phyloP scores from a whole-genome alignment of 2,888 invertebrate genomes.

The Fragum whitleyi region DNA sequence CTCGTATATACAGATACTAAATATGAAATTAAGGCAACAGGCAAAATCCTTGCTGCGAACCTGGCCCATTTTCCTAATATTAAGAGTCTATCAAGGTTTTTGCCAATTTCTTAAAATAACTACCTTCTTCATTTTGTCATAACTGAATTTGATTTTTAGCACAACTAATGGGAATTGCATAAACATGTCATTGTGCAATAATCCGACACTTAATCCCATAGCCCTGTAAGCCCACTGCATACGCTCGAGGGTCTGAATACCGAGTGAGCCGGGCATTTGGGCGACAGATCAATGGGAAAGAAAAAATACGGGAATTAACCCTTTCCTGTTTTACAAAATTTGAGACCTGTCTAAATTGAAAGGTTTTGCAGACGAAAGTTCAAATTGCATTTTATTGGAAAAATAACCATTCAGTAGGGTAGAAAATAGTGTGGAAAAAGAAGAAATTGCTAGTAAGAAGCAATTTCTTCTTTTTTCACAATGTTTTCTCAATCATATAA shows the following conservation, averaged over 20 bases:
- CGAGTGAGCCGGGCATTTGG: constrained; percentile 51
- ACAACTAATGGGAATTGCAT: constrained; percentile 64
- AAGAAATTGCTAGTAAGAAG: no score
- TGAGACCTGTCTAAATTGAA: no score
- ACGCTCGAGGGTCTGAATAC: constrained; percentile 52
- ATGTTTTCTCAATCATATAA: no score
- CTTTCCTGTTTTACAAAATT: no score
- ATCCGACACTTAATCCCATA: constrained; percentile 68
- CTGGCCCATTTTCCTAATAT: background rate
- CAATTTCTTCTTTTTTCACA: no score
- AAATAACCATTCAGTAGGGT: no score
- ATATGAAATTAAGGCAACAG: background rate
- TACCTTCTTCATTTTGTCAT: constrained; percentile 62
- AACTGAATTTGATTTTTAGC: constrained; percentile 57
- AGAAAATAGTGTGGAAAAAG: no score
- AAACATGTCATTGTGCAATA: constrained; percentile 76
- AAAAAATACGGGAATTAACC: constrained; percentile 57
- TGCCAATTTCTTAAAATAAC: constrained; percentile 57
- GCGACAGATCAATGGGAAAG: constrained; percentile 42
- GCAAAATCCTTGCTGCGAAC: background rate
- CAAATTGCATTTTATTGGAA: no score
- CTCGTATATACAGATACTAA: no score
- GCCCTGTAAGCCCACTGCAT: constrained; percentile 55
- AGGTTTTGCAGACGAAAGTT: no score
- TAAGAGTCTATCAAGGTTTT: constrained; percentile 46